phyloP scores from a whole-genome alignment of 2,113 vertebrate species.

The Rana temporaria region DNA sequence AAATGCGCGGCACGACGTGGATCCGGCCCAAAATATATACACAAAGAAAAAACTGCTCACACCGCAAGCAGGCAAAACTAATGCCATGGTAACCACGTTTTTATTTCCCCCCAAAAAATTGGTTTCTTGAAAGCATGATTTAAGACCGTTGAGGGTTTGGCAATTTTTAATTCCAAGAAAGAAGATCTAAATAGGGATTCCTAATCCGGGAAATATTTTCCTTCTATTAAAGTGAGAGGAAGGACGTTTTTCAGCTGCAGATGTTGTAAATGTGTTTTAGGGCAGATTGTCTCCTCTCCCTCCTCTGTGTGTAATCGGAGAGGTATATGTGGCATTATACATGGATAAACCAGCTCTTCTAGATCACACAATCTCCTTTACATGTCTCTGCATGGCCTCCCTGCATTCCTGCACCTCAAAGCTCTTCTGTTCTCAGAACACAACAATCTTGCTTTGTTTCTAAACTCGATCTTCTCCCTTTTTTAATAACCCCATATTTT shows the following conservation, averaged over 20 bases:
- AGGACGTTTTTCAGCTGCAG: not conserved
- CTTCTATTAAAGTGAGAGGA: slow-evolving; percentile 25
- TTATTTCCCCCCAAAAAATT: not conserved
- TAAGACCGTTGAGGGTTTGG: not conserved
- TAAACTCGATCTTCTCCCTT: slow-evolving; percentile 1
- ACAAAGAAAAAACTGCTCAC: too few species aligned
- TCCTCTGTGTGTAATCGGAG: slow-evolving; percentile 50
- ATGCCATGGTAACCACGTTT: not conserved
- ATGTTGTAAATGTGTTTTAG: not conserved
- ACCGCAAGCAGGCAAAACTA: not conserved
- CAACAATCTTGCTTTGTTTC: slow-evolving; percentile 55
- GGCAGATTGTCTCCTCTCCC: not conserved
- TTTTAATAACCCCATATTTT: slow-evolving; percentile 29
- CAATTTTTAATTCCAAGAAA: slow-evolving; percentile 21
- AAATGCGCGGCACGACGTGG: too few species aligned
- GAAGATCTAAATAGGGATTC: slow-evolving; percentile 19
- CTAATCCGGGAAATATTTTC: slow-evolving; percentile 39
- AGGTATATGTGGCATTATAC: slow-evolving; percentile 50
- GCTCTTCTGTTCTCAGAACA: slow-evolving; percentile 47
- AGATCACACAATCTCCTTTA: slow-evolving; percentile 41
- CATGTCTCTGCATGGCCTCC: slow-evolving; percentile 52
- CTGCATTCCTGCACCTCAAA: slow-evolving; percentile 53
- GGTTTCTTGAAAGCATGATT: not conserved
- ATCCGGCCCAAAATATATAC: too few species aligned
- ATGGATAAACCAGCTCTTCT: slow-evolving; percentile 56